These are phyloP conservation scores for Phalera bucephala DNA, from an alignment of 2,888 invertebrate species.

Conservation along the genomic window DNA sequence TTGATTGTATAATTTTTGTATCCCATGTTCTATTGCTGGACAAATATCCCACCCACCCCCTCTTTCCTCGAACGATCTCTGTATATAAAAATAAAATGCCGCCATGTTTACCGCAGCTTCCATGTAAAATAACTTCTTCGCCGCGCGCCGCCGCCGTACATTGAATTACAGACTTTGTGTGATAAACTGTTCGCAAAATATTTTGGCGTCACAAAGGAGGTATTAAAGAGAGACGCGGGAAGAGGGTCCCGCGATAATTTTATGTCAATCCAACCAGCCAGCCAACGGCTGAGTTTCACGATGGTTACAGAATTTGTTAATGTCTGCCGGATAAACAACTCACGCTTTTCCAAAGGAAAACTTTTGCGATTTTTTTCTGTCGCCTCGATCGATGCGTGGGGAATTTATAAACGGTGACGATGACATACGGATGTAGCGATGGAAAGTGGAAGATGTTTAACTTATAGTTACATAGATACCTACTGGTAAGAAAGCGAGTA, in stretches of 20 bases:
- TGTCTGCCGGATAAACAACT: slow-evolving; percentile 53
- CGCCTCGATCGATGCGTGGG: slow-evolving; percentile 33
- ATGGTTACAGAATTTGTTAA: slow-evolving; percentile 64
- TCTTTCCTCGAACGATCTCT: too few species aligned
- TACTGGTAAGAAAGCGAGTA: too few species aligned
- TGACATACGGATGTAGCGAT: neutral
- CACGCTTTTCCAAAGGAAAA: slow-evolving; percentile 15
- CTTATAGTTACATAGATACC: too few species aligned
- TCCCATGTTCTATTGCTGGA: too few species aligned
- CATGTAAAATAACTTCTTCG: slow-evolving; percentile 1
- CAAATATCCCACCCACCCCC: too few species aligned
- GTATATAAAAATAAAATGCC: too few species aligned
- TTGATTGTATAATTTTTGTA: too few species aligned
- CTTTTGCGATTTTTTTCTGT: slow-evolving; percentile 31
- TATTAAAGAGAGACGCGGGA: slow-evolving; percentile 51
- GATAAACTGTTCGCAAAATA: slow-evolving; percentile 81
- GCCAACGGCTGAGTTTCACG: slow-evolving; percentile 56
- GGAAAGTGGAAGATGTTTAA: too few species aligned
- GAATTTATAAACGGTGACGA: neutral
- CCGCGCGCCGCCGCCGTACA: slow-evolving; percentile 38
- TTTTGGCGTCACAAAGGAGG: slow-evolving; percentile 78
- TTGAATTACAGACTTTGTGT: slow-evolving; percentile 79
- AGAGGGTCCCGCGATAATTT: slow-evolving; percentile 32
- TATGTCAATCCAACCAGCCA: slow-evolving; percentile 70
- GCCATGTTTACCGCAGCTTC: neutral